Evolutionary conservation across 2,888 invertebrate species (phyloP).

Genomic region (Leptarthrus brevirostris): DNA sequence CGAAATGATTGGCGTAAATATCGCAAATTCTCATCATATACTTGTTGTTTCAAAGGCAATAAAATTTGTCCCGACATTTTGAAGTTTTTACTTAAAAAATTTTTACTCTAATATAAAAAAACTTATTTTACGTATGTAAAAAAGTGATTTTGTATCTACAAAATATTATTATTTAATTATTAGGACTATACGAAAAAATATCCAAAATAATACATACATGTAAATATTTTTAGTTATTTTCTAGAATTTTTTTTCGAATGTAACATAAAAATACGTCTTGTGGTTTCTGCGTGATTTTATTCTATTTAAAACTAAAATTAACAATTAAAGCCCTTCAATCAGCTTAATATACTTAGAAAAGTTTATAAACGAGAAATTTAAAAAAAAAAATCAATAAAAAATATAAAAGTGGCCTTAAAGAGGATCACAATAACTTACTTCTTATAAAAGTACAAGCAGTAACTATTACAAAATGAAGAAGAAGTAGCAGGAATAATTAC

Average conservation of each 20-base stretch:
- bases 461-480: not conserved
- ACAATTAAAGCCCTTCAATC: constrained; percentile 18
- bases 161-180: constrained; percentile 9
- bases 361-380: not conserved
- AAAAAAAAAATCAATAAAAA: no score
- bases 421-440: no score
- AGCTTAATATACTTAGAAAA: not conserved
- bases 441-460: no score
- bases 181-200: not conserved
- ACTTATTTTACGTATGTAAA: constrained; percentile 27
- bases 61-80: not conserved
- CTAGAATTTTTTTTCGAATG: constrained; percentile 6
- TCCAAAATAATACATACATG: constrained; percentile 30
- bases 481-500: not conserved
- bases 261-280: constrained; percentile 17
- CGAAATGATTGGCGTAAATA: not conserved
- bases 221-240: constrained; percentile 5
- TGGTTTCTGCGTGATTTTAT: not conserved
- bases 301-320: not conserved
- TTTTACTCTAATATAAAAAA: constrained; percentile 17
- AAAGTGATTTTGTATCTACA: constrained; percentile 32
- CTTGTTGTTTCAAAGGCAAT: not conserved
- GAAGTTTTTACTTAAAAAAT: not conserved
- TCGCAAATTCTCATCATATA: not conserved
- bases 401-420: not conserved